A percentile compares a stretch with the other conserved stretches of the same genome.
Conservation (phyloP, 2,797 vertebrate species). For the Pantherophis vulpinus region DNA sequence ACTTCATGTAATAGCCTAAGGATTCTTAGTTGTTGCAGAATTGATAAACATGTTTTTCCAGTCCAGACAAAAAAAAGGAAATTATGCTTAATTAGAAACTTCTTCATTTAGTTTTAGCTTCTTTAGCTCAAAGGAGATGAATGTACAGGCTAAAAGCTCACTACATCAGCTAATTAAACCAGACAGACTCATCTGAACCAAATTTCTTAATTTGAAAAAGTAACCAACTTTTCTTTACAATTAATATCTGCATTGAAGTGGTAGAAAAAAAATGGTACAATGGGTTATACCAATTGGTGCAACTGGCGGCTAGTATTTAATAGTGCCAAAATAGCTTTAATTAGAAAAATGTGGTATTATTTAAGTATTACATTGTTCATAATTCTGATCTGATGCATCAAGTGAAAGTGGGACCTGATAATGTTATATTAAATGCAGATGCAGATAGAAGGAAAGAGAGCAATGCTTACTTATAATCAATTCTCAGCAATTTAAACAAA, state of each 20-base stretch:
- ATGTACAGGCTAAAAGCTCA: not conserved
- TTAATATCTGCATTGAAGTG: not conserved
- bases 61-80: not conserved
- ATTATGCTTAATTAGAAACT: not conserved
- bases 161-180: not conserved
- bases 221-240: not conserved
- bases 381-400: not conserved
- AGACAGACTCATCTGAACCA: not conserved
- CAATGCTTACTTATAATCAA: not conserved
- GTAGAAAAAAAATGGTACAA: not conserved
- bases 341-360: not conserved
- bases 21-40: not conserved
- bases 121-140: not conserved
- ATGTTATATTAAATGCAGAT: not conserved
- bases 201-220: not conserved
- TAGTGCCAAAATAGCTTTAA: not conserved
- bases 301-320: not conserved
- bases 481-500: slow-evolving; percentile 7
- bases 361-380: not conserved
- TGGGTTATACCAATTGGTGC: not conserved
- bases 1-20: not conserved
- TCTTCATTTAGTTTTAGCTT: not conserved
- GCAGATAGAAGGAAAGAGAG: not conserved
- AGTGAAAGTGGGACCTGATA: not conserved
- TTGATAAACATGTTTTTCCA: not conserved